Conservation (phyloP, 2,888 invertebrate species). For the Strigamia maritima region DNA sequence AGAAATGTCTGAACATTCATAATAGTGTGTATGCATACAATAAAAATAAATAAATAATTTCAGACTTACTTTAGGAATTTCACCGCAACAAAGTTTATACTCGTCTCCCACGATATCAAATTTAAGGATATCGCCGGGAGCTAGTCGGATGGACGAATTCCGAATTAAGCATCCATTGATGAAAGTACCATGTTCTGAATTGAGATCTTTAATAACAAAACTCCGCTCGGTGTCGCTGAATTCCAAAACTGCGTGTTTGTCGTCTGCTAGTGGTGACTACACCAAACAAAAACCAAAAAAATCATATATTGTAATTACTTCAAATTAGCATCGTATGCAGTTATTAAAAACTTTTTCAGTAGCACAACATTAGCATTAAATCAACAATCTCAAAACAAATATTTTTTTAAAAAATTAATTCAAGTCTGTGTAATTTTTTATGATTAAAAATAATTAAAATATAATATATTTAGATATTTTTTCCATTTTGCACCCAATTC, state of each 20-base stretch:
- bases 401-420: too few relatives aligned
- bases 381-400: not conserved
- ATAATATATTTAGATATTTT: too few relatives aligned
- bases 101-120: constrained; percentile 18
- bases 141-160: constrained; percentile 24
- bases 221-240: constrained; percentile 34
- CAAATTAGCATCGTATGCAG: too few relatives aligned
- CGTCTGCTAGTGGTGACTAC: constrained; percentile 13
- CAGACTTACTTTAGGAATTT: constrained; percentile 29
- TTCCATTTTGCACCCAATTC: not conserved
- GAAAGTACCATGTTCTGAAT: constrained; percentile 12
- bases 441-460: too few relatives aligned
- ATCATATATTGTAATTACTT: not conserved
- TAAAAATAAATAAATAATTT: not conserved
- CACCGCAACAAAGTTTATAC: constrained; percentile 20
- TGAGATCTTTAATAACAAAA: constrained; percentile 29
- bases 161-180: constrained; percentile 28
- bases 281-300: not conserved
- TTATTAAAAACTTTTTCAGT: not conserved
- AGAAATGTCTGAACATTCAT: too few relatives aligned
- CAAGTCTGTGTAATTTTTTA: too few relatives aligned
- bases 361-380: not conserved
- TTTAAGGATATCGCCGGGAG: constrained; percentile 19
- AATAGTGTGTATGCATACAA: too few relatives aligned
- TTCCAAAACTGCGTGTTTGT: constrained; percentile 21